Conservation (phyloP, 2,888 invertebrate species). For the Macrostomum cliftonense region DNA sequence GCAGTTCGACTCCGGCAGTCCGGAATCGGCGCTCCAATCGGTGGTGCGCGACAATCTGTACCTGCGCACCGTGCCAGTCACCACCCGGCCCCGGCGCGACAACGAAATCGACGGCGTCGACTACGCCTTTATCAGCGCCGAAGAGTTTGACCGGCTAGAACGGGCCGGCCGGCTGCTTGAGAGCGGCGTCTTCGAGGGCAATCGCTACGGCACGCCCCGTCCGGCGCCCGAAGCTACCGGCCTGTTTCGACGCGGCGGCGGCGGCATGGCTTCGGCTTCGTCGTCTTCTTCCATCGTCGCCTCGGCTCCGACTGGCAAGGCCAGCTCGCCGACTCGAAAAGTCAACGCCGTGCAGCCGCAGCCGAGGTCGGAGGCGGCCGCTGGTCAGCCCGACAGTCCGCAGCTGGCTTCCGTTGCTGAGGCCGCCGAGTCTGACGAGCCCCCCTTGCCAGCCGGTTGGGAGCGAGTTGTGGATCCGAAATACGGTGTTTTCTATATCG, state of each 20-base stretch:
- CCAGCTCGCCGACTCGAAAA: too few species aligned
- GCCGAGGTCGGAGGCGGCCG: too few species aligned
- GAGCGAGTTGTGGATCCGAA: conserved; percentile 89
- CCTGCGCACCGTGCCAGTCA: conserved; percentile 46
- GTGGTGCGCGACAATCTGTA: conserved; percentile 44
- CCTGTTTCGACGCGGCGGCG: neutral
- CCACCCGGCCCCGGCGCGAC: conserved; percentile 43
- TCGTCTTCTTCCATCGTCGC: too few species aligned
- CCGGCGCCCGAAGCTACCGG: neutral
- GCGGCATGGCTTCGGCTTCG: too few species aligned
- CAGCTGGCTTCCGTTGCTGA: too few species aligned
- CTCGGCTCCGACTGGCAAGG: too few species aligned
- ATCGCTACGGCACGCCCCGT: conserved; percentile 1
- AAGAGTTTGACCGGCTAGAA: conserved; percentile 44
- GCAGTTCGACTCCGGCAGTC: too few species aligned
- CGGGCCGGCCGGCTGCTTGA: conserved; percentile 45
- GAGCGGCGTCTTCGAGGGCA: conserved; percentile 48
- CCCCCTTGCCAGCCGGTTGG: conserved; percentile 75
- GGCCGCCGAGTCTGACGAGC: too few species aligned
- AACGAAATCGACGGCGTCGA: conserved; percentile 48
- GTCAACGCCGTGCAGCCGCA: too few species aligned
- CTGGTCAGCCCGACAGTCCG: too few species aligned
- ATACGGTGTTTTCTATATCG: conserved; percentile 92
- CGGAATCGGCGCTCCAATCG: too few species aligned
- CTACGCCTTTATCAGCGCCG: conserved; percentile 44